Evolutionary conservation across 2,888 invertebrate species (phyloP).

Genomic region (Drosophila flavopinicola): DNA sequence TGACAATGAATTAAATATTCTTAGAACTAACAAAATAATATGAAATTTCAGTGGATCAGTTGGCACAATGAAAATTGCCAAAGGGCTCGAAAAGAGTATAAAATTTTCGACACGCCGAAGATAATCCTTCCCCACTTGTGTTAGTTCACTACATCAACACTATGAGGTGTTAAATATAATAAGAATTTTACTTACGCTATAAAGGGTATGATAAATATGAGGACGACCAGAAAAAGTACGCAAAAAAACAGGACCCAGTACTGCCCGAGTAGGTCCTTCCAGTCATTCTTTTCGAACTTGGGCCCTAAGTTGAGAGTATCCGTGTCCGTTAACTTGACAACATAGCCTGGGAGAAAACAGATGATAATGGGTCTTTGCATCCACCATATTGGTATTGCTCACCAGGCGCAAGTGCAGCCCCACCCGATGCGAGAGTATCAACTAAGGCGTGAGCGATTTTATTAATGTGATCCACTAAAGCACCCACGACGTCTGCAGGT

Average conservation of each 20-base stretch:
- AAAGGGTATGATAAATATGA: slow-evolving; percentile 91
- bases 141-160: no score
- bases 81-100: no score
- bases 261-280: slow-evolving; percentile 85
- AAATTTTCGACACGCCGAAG: no score
- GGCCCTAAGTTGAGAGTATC: slow-evolving; percentile 69
- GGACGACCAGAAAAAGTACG: slow-evolving; percentile 86
- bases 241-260: slow-evolving; percentile 84
- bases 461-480: no score
- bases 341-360: slow-evolving; percentile 74
- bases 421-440: slow-evolving; percentile 32
- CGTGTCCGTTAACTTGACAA: slow-evolving; percentile 66
- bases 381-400: neutral
- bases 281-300: slow-evolving; percentile 83
- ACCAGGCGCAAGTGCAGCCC: slow-evolving; percentile 53
- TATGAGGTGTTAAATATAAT: no score
- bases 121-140: no score
- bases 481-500: no score
- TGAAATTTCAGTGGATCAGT: no score
- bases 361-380: neutral
- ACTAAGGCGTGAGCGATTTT: no score
- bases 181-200: slow-evolving; percentile 89
- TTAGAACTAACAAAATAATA: no score
- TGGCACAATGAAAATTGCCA: no score
- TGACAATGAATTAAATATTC: no score